Conservation (phyloP, 92 coral and sea anemone species). For the Meandrina meandrites region DNA sequence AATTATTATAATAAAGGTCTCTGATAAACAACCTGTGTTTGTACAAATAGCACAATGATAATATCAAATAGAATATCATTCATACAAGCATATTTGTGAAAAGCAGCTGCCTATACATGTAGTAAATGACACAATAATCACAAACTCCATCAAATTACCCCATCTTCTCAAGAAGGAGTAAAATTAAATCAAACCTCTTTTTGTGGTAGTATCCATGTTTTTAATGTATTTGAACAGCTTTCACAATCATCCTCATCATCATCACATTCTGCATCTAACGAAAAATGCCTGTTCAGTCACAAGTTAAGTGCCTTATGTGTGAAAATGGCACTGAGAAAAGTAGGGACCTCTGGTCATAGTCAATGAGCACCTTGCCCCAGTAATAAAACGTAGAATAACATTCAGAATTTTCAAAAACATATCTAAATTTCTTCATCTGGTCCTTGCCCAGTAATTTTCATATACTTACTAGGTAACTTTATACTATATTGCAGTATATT, state of each 20-base stretch:
- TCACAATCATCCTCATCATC: conserved; percentile 27
- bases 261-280: neutral
- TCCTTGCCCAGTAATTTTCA: neutral
- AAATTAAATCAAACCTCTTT: conserved; percentile 17
- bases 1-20: neutral
- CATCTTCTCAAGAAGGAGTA: neutral
- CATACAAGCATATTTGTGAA: neutral
- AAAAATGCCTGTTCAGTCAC: neutral
- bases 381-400: neutral
- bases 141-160: neutral
- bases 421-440: neutral
- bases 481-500: too few relatives aligned
- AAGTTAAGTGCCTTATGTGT: neutral
- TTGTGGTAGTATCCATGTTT: conserved; percentile 16
- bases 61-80: neutral
- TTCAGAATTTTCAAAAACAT: neutral
- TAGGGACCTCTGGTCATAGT: too few relatives aligned
- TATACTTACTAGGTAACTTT: too few relatives aligned
- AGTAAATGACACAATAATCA: neutral
- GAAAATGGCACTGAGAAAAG: neutral
- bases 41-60: neutral
- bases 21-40: neutral
- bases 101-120: neutral
- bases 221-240: neutral
- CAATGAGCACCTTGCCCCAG: too few relatives aligned